A percentile compares a stretch with the other conserved stretches of the same genome.
These are phyloP conservation scores for Drosophila silvestris DNA, from an alignment of 2,888 invertebrate genomes.

Conservation along the genomic window DNA sequence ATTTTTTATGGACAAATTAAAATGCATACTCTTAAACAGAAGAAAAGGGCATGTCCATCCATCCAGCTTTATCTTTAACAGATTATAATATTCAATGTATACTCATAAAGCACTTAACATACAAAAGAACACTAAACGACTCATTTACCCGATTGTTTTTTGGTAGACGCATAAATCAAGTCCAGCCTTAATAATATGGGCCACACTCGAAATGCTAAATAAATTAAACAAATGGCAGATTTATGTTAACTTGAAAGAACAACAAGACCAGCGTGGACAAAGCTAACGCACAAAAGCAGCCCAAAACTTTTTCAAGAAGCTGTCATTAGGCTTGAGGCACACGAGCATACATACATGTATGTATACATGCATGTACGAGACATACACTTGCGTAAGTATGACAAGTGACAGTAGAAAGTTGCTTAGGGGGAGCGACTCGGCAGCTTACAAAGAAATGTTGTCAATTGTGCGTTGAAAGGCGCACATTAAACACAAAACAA, in stretches of 20 bases:
- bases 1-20: not conserved
- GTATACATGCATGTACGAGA: not conserved
- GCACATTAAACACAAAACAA: conserved; percentile 18
- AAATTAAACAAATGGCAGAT: conserved; percentile 66
- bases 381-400: conserved; percentile 61
- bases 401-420: conserved; percentile 79
- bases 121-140: conserved; percentile 37
- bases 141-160: conserved; percentile 42
- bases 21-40: not conserved
- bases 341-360: not conserved
- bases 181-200: conserved; percentile 36
- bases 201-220: conserved; percentile 60
- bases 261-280: conserved; percentile 48
- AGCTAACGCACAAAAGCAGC: conserved; percentile 37
- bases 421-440: conserved; percentile 49
- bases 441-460: conserved; percentile 56
- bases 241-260: conserved; percentile 64
- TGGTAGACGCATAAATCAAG: conserved; percentile 47
- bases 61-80: not conserved
- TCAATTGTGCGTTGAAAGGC: conserved; percentile 63
- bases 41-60: not conserved
- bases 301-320: conserved; percentile 78
- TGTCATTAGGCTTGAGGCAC: conserved; percentile 52
- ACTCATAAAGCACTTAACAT: conserved; percentile 17
- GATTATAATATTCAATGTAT: conserved; percentile 5